Evolutionary conservation across 2,888 invertebrate species (phyloP), one percentile per base, ranked within the genome.

Genomic region (Orchestes rusci): DNA sequence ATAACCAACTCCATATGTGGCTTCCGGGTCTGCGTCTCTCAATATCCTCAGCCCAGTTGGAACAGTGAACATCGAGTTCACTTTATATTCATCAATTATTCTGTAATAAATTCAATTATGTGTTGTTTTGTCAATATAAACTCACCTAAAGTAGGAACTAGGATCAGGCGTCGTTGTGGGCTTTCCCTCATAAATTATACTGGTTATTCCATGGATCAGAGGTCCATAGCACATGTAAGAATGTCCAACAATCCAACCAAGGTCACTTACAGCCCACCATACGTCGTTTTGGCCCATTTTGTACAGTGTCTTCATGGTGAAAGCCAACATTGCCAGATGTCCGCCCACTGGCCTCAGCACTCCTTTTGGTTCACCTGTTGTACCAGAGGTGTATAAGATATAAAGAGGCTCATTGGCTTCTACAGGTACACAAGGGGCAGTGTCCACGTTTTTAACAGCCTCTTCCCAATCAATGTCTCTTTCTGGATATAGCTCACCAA

Each of bases 211-310:
- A 52, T 82, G 80, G 1, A 90, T 68, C 3, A 94, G 70, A 0
- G 94, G 93, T 0, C 84, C 94, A 58, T 94, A 95, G 65, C 90
- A 90, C 55, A 93, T 93, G 65, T 92, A 95, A 0, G 92, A 93
- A 62, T 92, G 93, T 0, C 94, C 93, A 1, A 94, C 93, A 1
- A 94, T 92, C 91, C 91, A 91, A 8, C 90, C 91, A 39, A 87
- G 74, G 60, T 86, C 86, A 29, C 93, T 93, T 0, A 90, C 89
- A 10, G 85, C 83, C 91, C 93, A 95, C 82, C 93, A 93, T 19
- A 82, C 78, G 15, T 92, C 90, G 7, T 81, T 79, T 4, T 77
- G 75, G 30, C 76, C 73, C 61, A 90, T 72, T 1, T 86, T 91
- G 59, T 93, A 95, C 30, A 92, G 76, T 0, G 77, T 73, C 51